Evolutionary conservation across 2,113 vertebrate genomes (phyloP), one percentile per base, ranked within the genome.

Genomic region (Strix aluco): DNA sequence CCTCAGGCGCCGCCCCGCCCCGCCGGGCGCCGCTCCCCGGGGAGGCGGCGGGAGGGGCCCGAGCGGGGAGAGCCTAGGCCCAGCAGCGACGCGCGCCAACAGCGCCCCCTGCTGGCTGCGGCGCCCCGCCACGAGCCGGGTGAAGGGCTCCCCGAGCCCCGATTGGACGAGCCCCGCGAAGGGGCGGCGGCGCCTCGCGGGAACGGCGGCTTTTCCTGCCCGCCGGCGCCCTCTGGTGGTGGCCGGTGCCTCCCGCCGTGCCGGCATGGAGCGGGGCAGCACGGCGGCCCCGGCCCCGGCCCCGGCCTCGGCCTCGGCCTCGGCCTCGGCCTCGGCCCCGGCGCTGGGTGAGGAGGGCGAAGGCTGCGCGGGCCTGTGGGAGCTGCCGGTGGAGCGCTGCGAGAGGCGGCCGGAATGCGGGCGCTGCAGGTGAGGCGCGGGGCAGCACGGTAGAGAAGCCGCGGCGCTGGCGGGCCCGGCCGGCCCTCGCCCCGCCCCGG

Each of bases 341-440:
- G 47, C n/a, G 26, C n/a, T 5, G 9, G 65, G 5, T 19, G 80
- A 52, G 15, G 96, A 98, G 3, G 92, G 80, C 10, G 95, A 97
- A 58, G 94, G 96, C 10, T 99, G 98, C 22, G 98, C 96, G 12
- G 98, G 98, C 29, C 96, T 99, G 49, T 98, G 98, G 86, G 96
- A 97, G 25, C 96, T 99, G 26, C 99, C 99, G 9, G 98, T 99
- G 27, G 99, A 99, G 90, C 90, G 59, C 30, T 97, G 96, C 11
- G 98, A 98, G 88, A 98, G 99, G 94, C 98, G 99, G 95, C 98
- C 99, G n/a, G 98, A 99, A 71, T 99, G 99, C 96, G 91, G 97
- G 59, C 98, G 98, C 67, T 99, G 99, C 98, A 98, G 98, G 99
- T 99, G 97, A 99, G 96, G 36, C 7, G 70, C 30, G 7, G 42